These are phyloP conservation scores for Noctua pronuba DNA, from an alignment of 2,888 invertebrate species.

Conservation along the genomic window DNA sequence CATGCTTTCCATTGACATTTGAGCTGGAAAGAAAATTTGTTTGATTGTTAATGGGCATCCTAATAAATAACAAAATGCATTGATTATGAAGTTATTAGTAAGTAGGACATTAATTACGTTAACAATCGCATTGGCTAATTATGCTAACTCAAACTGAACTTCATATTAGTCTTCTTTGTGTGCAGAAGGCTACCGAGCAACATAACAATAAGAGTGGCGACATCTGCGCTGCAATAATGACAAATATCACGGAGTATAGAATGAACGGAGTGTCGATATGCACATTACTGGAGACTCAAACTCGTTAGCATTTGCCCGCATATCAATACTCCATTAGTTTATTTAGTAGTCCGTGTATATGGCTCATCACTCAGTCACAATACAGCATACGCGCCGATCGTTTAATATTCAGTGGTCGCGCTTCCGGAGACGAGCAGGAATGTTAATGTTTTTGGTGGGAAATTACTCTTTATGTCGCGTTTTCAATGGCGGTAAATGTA, in stretches of 20 bases:
- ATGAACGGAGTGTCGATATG: constrained; percentile 19
- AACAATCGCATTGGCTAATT: not conserved
- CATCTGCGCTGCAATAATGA: not conserved
- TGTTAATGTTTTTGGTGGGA: constrained; percentile 75
- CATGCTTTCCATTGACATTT: constrained; percentile 94
- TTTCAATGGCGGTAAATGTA: constrained; percentile 7
- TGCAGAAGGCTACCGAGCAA: constrained; percentile 34
- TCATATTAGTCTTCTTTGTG: not conserved
- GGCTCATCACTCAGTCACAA: constrained; percentile 64
- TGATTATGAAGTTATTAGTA: not conserved
- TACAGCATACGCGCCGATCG: constrained; percentile 48
- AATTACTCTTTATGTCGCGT: constrained; percentile 58
- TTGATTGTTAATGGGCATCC: constrained; percentile 7
- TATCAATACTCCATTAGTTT: constrained; percentile 34
- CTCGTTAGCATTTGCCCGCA: not conserved
- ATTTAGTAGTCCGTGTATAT: constrained; percentile 36
- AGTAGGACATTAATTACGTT: not conserved
- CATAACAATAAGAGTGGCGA: constrained; percentile 28
- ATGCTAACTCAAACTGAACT: not conserved
- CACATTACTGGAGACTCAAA: not conserved
- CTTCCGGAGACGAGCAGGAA: constrained; percentile 78
- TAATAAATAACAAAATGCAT: not conserved
- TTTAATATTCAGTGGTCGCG: constrained; percentile 73
- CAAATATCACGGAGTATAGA: constrained; percentile 4
- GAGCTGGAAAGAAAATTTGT: constrained; percentile 87